These are phyloP conservation scores for Drosophila subobscura DNA, from an alignment of 1,140 invertebrate species.

Conservation along the genomic window DNA sequence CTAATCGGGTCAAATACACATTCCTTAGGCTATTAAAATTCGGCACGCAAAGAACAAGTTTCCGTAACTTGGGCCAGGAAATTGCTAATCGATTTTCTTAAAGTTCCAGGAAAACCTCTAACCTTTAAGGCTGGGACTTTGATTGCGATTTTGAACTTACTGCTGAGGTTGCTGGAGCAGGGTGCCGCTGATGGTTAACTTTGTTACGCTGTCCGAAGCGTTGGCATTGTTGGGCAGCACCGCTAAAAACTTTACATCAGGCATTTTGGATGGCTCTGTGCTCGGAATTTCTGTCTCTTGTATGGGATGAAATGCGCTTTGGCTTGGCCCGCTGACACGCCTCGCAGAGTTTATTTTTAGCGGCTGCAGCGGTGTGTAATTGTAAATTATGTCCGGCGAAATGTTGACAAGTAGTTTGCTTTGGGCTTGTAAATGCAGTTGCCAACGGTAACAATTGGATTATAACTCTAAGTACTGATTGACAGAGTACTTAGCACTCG, in stretches of 20 bases:
- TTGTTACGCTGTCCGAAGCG: constrained; percentile 30
- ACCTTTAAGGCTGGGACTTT: not conserved
- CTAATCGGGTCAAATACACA: constrained; percentile 20
- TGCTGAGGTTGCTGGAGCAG: constrained; percentile 45
- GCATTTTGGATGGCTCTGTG: constrained; percentile 37
- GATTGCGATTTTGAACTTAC: constrained; percentile 29
- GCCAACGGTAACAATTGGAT: constrained; percentile 54
- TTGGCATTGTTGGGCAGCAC: constrained; percentile 50
- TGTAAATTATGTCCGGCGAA: constrained; percentile 29
- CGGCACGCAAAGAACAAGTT: constrained; percentile 48
- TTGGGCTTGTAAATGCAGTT: constrained; percentile 26
- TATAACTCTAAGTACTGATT: constrained; percentile 14
- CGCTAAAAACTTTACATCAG: constrained; percentile 48
- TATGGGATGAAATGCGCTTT: not conserved
- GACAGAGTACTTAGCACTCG: constrained; percentile 40
- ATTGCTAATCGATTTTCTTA: constrained; percentile 54
- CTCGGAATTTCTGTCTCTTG: not conserved
- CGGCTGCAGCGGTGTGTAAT: constrained; percentile 12
- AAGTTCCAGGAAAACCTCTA: not conserved
- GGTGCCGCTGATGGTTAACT: constrained; percentile 38
- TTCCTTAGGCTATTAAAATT: constrained; percentile 14
- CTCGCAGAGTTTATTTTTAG: constrained; percentile 28
- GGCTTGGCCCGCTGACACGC: too few relatives aligned
- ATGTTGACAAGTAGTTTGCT: constrained; percentile 14
- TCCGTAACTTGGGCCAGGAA: constrained; percentile 8